Conservation (phyloP, 2,888 invertebrate species). For the Hemicrepidius hirtus region DNA sequence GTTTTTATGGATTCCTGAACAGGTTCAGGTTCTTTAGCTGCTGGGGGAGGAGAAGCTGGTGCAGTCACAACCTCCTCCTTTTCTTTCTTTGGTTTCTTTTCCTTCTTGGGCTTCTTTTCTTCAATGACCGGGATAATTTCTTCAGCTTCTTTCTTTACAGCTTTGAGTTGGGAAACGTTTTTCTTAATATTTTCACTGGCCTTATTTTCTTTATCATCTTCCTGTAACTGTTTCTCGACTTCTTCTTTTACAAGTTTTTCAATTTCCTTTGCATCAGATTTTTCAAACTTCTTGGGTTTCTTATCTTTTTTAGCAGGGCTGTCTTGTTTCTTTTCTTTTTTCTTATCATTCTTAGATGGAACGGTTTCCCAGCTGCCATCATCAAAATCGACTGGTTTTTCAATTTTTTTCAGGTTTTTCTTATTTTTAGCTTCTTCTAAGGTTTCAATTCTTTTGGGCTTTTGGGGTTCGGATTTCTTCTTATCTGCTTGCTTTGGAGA, state of each 20-base stretch:
- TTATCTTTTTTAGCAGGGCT: conserved; percentile 70
- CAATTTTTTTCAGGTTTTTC: conserved; percentile 77
- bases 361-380: conserved; percentile 86
- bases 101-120: conserved; percentile 67
- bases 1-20: conserved; percentile 51
- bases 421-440: conserved; percentile 75
- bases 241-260: conserved; percentile 74
- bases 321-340: conserved; percentile 82
- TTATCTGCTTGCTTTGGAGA: conserved; percentile 74
- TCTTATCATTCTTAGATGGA: conserved; percentile 82
- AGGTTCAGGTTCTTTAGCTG: conserved; percentile 58
- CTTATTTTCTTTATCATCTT: conserved; percentile 68
- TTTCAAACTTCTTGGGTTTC: conserved; percentile 69
- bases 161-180: conserved; percentile 53
- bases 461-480: conserved; percentile 67
- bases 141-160: conserved; percentile 65
- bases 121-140: conserved; percentile 61
- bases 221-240: conserved; percentile 73
- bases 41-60: conserved; percentile 49
- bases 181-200: conserved; percentile 43
- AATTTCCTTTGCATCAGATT: conserved; percentile 64
- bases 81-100: conserved; percentile 70
- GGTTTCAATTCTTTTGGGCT: conserved; percentile 70
- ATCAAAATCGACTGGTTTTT: conserved; percentile 83
- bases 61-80: conserved; percentile 59